Percentiles rank a stretch among this genome's conserved stretches.
Conservation (phyloP, 2,113 vertebrate genomes). For the Cyanoramphus novaezelandiae region DNA sequence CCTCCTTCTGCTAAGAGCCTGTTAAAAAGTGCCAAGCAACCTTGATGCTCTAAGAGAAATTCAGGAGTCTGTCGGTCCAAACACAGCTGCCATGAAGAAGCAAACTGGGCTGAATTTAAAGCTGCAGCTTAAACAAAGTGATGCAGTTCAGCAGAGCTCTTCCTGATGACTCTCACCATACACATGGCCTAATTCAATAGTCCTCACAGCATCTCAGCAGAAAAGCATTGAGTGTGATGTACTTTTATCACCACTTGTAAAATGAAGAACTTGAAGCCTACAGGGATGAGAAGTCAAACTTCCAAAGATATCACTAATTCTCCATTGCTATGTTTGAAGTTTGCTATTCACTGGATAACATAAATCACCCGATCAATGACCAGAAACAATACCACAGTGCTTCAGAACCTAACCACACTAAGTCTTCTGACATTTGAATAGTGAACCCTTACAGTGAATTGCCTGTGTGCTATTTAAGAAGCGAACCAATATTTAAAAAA, state of each 20-base stretch:
- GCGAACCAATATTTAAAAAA: not conserved
- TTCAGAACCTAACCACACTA: not conserved
- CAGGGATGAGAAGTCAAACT: not conserved
- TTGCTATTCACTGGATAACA: not conserved
- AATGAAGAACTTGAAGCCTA: not conserved
- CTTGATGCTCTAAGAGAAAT: not conserved
- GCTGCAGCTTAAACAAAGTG: not conserved
- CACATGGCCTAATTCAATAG: not conserved
- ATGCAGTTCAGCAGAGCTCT: not conserved
- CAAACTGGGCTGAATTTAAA: not conserved
- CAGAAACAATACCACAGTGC: not conserved
- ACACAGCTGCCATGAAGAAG: not conserved
- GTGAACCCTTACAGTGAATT: not conserved
- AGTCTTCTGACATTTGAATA: not conserved
- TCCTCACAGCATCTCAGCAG: not conserved
- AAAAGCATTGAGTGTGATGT: not conserved
- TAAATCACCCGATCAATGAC: not conserved
- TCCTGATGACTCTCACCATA: not conserved
- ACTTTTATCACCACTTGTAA: not conserved
- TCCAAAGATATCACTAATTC: not conserved
- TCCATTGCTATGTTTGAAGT: conserved; percentile 20
- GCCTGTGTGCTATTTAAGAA: not conserved
- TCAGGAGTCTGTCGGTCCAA: not conserved
- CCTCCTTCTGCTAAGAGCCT: not conserved
- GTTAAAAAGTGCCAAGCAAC: not conserved